Evolutionary conservation across 2,888 invertebrate genomes (phyloP), one percentile per base, ranked within the genome.

Genomic region (Drosophila fungiperda): DNA sequence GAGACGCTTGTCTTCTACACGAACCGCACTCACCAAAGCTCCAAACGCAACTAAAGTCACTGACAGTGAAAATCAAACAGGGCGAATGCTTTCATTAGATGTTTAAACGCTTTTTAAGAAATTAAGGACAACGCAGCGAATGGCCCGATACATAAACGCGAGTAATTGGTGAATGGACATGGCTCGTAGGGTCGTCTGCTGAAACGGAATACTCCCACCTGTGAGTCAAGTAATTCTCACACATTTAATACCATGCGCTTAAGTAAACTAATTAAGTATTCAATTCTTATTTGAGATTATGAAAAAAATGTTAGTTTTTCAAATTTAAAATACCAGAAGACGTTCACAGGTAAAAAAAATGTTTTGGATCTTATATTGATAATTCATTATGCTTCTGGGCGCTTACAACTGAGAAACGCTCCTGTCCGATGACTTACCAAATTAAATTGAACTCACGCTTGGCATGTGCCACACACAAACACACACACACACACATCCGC

Each of bases 71-170:
- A 87, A 70, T 83, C 81, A 81, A 67, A 49, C 73, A 49, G 68
- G 66, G 48, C 73, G 73, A 89, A 80, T 65, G 86, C 88, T 87
- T 89, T 87, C 88, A 88, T 90, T 86, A 83, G 80, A 82, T 79
- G 84, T 87, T 88, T 90, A 89, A 83, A 86, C 87, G 89, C 87
- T 89, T 88, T 89, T 82, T 83, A 86, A 79, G 85, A 89, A 87
- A 91, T 91, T 90, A 83, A 89, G 87, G 74, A 80, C 80, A 89
- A 74, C 78, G 82, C 87, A 71, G 87, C 78, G 80, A 80, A 83
- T 66, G 68, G 75, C 61, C 73, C 50, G 69, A 74, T 65, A 76
- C 77, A 81, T 81, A 79, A 82, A 79, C 70, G 66, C 75, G 83
- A 76, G 86, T 88, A 89, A 89, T 85, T 87, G 88, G 80, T 87